These are phyloP conservation scores for Dorcus parallelipipedus DNA, from an alignment of 2,888 invertebrate species.

Conservation along the genomic window DNA sequence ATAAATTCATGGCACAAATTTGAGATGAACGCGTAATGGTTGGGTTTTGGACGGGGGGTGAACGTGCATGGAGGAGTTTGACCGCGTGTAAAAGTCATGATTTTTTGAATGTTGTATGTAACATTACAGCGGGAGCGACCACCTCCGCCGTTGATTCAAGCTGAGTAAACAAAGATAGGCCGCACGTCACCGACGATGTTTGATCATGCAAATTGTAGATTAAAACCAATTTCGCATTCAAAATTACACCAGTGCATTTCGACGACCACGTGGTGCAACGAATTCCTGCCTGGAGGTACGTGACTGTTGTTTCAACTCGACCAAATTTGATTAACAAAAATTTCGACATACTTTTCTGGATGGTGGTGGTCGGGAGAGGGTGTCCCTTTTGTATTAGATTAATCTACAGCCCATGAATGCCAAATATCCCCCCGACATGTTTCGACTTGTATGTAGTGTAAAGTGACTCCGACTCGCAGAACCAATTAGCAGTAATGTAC, in stretches of 20 bases:
- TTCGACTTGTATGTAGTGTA: conserved; percentile 20
- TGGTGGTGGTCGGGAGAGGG: no score
- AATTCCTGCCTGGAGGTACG: not conserved
- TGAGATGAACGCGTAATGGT: conserved; percentile 12
- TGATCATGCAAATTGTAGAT: conserved; percentile 50
- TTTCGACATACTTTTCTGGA: no score
- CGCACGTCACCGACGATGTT: conserved; percentile 43
- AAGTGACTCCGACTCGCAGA: conserved; percentile 23
- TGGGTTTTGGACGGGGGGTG: not conserved
- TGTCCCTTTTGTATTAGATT: no score
- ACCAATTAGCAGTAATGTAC: conserved; percentile 30
- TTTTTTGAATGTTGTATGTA: conserved; percentile 41
- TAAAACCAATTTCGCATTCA: conserved; percentile 49
- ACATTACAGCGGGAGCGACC: conserved; percentile 37
- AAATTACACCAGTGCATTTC: conserved; percentile 37
- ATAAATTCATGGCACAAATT: conserved; percentile 28
- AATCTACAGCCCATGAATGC: no score
- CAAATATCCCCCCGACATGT: not conserved
- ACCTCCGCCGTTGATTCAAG: conserved; percentile 36
- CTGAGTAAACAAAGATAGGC: conserved; percentile 51
- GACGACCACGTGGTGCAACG: conserved; percentile 22
- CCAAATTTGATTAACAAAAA: no score
- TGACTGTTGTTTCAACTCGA: no score
- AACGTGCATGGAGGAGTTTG: conserved; percentile 6
- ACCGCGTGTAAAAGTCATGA: conserved; percentile 22